A percentile compares a stretch with the other conserved stretches of the same genome.
These are phyloP conservation scores for Microctonus hyperodae DNA, from an alignment of 2,888 invertebrate genomes.

Conservation along the genomic window DNA sequence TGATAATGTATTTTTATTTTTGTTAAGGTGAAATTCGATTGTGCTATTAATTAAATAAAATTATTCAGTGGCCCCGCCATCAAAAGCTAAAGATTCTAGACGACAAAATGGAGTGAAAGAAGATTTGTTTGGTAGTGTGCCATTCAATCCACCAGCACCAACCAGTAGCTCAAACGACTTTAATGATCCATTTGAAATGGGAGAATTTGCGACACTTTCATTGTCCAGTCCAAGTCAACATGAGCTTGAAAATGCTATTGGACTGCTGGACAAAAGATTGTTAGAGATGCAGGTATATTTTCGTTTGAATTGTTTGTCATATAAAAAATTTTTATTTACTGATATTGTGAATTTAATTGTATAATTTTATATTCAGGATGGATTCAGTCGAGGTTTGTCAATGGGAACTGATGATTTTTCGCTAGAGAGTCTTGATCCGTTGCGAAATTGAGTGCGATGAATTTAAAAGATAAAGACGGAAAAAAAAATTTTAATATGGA, in stretches of 20 bases:
- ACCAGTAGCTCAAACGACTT: conserved; percentile 38
- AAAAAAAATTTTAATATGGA: conserved; percentile 19
- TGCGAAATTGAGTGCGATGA: conserved; percentile 69
- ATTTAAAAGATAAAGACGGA: neutral
- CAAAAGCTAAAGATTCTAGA: conserved; percentile 70
- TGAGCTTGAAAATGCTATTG: conserved; percentile 77
- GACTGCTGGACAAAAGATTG: conserved; percentile 81
- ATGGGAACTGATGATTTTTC: conserved; percentile 95
- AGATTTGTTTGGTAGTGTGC: conserved; percentile 83
- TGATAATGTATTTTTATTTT: neutral
- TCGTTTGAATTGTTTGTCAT: neutral
- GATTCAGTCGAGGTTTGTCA: conserved; percentile 85
- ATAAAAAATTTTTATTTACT: conserved; percentile 18
- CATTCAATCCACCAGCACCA: conserved; percentile 69
- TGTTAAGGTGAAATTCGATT: neutral
- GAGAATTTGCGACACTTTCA: conserved; percentile 68
- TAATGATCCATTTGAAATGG: conserved; percentile 85
- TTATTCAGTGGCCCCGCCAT: conserved; percentile 85
- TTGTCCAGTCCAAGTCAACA: conserved; percentile 65
- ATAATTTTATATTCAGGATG: conserved; percentile 71
- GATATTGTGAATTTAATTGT: conserved; percentile 22
- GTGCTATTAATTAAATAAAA: neutral
- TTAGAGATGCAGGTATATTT: conserved; percentile 82
- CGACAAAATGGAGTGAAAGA: conserved; percentile 66
- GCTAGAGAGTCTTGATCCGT: conserved; percentile 91